Percentiles rank a stretch among this genome's conserved stretches.
Evolutionary conservation across 2,888 invertebrate genomes (phyloP).

Genomic region (Philaethria dido): DNA sequence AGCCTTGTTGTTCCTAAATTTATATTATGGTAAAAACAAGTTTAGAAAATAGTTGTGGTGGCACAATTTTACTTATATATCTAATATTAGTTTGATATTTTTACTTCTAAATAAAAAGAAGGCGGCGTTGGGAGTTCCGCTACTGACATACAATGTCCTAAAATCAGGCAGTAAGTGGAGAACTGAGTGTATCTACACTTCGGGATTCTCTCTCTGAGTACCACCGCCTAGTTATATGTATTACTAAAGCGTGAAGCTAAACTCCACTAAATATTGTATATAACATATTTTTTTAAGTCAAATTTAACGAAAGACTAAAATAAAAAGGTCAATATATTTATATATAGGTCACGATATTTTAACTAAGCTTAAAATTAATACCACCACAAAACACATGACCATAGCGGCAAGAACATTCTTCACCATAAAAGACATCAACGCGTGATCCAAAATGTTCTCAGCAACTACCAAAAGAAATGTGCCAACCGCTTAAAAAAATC

Average conservation of each 20-base stretch:
- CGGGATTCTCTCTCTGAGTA: too few species aligned
- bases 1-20: not conserved
- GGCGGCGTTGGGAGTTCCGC: too few species aligned
- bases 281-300: too few species aligned
- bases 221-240: too few species aligned
- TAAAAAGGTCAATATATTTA: not conserved
- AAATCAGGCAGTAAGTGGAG: too few species aligned
- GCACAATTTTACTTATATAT: not conserved
- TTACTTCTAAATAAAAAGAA: too few species aligned
- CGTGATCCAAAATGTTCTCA: slow-evolving; percentile 19
- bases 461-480: slow-evolving; percentile 62
- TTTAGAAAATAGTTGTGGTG: not conserved
- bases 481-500: slow-evolving; percentile 62
- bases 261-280: too few species aligned
- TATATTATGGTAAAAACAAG: not conserved
- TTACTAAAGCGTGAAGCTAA: too few species aligned
- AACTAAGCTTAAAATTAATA: not conserved
- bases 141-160: too few species aligned
- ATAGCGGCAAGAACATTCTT: slow-evolving; percentile 7
- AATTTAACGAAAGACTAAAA: too few species aligned
- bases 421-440: slow-evolving; percentile 9
- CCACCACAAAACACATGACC: slow-evolving; percentile 1
- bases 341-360: not conserved
- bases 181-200: too few species aligned
- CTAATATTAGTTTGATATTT: not conserved